Evolutionary conservation across 2,888 invertebrate species (phyloP).

Genomic region (Anagyrus pseudococci): DNA sequence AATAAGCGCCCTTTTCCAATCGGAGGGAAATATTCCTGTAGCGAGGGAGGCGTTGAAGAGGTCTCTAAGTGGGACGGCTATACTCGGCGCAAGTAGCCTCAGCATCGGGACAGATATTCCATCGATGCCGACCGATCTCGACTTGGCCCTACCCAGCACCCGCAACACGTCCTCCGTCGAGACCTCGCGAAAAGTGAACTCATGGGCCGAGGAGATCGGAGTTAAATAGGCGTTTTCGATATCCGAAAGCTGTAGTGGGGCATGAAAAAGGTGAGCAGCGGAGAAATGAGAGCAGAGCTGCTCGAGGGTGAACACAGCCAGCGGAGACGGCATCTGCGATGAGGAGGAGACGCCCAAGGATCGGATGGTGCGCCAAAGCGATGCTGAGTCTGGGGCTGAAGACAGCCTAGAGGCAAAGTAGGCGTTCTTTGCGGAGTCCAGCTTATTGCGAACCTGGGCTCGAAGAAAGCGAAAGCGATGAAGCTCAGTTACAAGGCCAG

Average conservation of each 20-base stretch:
- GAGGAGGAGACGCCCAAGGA: neutral
- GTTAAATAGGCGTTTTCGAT: neutral
- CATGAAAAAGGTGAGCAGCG: neutral
- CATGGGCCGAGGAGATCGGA: neutral
- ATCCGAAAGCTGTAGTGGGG: neutral
- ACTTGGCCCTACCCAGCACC: neutral
- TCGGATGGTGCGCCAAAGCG: neutral
- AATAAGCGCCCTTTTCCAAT: neutral
- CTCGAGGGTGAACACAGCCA: neutral
- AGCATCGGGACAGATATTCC: neutral
- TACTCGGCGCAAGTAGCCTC: neutral
- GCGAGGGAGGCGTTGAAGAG: neutral
- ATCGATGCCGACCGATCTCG: neutral
- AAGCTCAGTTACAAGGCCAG: neutral
- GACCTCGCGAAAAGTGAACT: neutral
- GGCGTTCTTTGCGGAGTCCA: neutral
- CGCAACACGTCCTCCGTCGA: neutral
- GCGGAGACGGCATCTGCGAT: neutral
- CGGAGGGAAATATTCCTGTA: neutral
- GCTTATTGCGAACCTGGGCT: neutral
- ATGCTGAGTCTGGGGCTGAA: neutral
- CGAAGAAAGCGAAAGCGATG: neutral
- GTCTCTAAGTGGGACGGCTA: neutral
- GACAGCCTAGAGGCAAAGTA: neutral
- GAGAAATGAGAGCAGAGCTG: neutral